Evolutionary conservation across 1,140 invertebrate species (phyloP).

Genomic region (Brachionus sp.): DNA sequence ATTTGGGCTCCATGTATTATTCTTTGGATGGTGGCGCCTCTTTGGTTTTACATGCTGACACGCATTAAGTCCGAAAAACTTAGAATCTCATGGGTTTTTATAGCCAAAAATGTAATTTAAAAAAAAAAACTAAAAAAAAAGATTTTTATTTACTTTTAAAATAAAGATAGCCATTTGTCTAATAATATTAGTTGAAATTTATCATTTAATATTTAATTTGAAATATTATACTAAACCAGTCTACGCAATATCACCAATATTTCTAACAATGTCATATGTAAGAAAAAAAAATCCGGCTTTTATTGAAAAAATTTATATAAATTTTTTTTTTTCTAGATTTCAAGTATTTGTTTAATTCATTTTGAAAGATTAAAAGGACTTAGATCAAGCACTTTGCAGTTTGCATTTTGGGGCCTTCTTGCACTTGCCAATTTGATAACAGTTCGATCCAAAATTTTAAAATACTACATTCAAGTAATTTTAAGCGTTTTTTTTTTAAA

Average conservation of each 20-base stretch:
- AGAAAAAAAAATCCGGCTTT: neutral
- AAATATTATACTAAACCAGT: neutral
- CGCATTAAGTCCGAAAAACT: neutral
- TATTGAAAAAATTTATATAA: neutral
- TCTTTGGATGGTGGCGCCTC: constrained; percentile 21
- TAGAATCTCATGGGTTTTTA: constrained; percentile 22
- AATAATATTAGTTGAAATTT: neutral
- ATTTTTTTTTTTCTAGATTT: neutral
- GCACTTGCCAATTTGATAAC: constrained; percentile 5
- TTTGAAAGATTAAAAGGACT: constrained; percentile 19
- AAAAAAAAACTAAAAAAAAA: constrained; percentile 2
- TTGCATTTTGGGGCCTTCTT: constrained; percentile 18
- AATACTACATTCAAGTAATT: neutral
- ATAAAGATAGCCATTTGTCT: neutral
- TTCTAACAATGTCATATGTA: neutral
- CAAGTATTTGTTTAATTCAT: neutral
- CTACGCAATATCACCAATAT: neutral
- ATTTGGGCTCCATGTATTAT: constrained; percentile 19
- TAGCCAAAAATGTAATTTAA: constrained; percentile 5
- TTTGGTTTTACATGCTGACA: constrained; percentile 45
- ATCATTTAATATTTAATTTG: neutral
- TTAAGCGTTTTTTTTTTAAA: neutral
- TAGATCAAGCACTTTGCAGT: constrained; percentile 33
- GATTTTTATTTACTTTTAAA: neutral
- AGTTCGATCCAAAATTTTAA: constrained; percentile 20